Conservation (phyloP, 1,140 invertebrate genomes). For the Saccostrea cuccullata region DNA sequence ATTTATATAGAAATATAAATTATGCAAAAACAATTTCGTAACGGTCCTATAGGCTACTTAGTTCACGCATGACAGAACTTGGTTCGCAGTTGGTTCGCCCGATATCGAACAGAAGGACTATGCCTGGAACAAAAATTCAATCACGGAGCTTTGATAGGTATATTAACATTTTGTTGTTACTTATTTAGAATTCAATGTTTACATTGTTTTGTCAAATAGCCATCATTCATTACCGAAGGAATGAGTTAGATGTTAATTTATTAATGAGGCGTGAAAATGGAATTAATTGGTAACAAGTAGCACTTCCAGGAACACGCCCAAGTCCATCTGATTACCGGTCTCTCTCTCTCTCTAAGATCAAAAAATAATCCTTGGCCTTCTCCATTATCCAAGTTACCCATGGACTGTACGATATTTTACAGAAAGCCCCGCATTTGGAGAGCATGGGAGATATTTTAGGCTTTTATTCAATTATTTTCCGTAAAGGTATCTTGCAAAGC, state of each 20-base stretch:
- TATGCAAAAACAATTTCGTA: constrained; percentile 17
- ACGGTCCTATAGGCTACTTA: constrained; percentile 16
- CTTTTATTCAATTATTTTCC: too few species aligned
- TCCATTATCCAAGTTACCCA: too few species aligned
- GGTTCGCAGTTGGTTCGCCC: constrained; percentile 23
- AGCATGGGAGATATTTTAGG: too few species aligned
- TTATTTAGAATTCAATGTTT: constrained; percentile 19
- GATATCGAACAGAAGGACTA: background rate
- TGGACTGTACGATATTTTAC: too few species aligned
- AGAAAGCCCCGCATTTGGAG: too few species aligned
- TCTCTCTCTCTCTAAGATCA: background rate
- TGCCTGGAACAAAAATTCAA: background rate
- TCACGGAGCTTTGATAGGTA: background rate
- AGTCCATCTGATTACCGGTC: background rate
- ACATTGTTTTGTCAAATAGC: background rate
- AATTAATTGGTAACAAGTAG: background rate
- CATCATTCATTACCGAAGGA: background rate
- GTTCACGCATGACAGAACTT: background rate
- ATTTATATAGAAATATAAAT: constrained; percentile 28
- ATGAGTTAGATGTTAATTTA: background rate
- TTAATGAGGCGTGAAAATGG: background rate
- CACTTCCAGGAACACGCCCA: background rate
- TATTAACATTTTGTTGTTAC: background rate
- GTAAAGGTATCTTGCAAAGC: too few species aligned
- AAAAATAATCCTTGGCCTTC: too few species aligned